These are phyloP conservation scores for Synanthedon andrenaeformis DNA, from an alignment of 2,888 invertebrate species.

Conservation along the genomic window DNA sequence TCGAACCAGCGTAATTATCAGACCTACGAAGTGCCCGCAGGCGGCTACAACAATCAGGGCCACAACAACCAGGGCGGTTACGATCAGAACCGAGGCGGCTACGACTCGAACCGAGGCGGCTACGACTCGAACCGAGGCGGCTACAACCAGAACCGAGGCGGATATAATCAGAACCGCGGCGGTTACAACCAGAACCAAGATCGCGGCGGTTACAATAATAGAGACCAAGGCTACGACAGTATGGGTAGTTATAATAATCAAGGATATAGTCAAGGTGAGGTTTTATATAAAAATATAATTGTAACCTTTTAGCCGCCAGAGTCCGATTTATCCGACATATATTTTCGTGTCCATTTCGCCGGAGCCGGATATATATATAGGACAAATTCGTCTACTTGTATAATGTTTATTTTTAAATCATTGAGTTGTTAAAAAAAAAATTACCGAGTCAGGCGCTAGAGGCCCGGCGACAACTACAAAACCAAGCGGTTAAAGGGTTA, in stretches of 20 bases:
- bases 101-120: constrained; percentile 8
- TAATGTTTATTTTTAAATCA: no score
- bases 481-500: no score
- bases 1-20: constrained; percentile 37
- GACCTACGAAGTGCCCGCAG: constrained; percentile 46
- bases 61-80: constrained; percentile 15
- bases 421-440: no score
- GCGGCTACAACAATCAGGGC: constrained; percentile 25
- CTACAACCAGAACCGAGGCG: constrained; percentile 8
- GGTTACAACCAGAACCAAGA: constrained; percentile 11
- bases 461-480: no score
- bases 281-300: no score
- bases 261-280: constrained; percentile 4
- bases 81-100: constrained; percentile 3
- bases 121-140: constrained; percentile 10
- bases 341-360: no score
- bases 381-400: no score
- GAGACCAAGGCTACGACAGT: constrained; percentile 8
- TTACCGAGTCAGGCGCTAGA: no score
- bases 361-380: no score
- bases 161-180: constrained; percentile 12
- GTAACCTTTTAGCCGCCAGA: no score
- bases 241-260: constrained; percentile 6
- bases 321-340: no score
- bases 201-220: constrained; percentile 12